Conservation (phyloP, 2,797 vertebrate genomes). For the Enteromius fasciolatus region DNA sequence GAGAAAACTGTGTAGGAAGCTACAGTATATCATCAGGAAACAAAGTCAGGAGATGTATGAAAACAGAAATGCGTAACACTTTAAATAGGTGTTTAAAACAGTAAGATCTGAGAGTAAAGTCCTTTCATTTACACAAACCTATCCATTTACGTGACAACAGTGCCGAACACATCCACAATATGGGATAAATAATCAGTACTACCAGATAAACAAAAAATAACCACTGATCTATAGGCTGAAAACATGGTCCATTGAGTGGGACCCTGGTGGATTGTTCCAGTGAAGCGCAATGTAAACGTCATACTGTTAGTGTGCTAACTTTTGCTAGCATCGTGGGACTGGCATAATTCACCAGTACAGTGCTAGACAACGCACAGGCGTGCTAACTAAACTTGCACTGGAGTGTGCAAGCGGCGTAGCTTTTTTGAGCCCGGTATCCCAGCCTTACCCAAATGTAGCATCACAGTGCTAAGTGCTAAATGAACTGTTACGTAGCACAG, state of each 20-base stretch:
- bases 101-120: not conserved
- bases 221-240: conserved; percentile 1
- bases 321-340: conserved; percentile 41
- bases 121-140: not conserved
- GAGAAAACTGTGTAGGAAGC: not conserved
- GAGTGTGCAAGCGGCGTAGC: conserved; percentile 15
- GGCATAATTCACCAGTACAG: conserved; percentile 10
- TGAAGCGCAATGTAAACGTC: conserved; percentile 32
- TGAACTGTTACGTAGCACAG: conserved; percentile 6
- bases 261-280: conserved; percentile 17
- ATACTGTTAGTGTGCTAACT: conserved; percentile 27
- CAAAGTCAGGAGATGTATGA: not conserved
- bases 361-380: conserved; percentile 22
- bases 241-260: not conserved
- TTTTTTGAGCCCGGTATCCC: not conserved
- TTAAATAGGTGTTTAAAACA: conserved; percentile 3
- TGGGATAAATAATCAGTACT: conserved; percentile 33
- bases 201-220: not conserved
- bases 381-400: conserved; percentile 36
- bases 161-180: conserved; percentile 41
- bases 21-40: not conserved
- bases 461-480: conserved; percentile 26
- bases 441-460: conserved; percentile 16
- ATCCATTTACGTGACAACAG: not conserved
- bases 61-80: not conserved